Evolutionary conservation across 1,140 invertebrate species (phyloP).

Genomic region (Acyrthosiphon pisum): DNA sequence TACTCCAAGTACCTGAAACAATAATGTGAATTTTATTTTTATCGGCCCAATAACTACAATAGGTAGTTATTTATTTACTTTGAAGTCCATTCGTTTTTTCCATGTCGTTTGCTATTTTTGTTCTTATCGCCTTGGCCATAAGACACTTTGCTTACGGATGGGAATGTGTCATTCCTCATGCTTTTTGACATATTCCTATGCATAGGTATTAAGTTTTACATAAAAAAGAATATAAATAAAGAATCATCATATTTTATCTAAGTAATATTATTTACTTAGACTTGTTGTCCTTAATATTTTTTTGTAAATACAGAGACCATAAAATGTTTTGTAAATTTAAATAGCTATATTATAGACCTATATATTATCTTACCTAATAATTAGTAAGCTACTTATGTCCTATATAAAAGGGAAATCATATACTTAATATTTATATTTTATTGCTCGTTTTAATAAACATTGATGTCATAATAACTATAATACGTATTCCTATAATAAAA

Average conservation of each 20-base stretch:
- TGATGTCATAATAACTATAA: background rate
- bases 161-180: conserved; percentile 35
- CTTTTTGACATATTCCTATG: conserved; percentile 34
- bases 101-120: conserved; percentile 22
- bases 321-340: background rate
- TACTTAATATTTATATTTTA: background rate
- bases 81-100: conserved; percentile 21
- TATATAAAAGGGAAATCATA: background rate
- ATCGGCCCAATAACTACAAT: background rate
- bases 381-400: background rate
- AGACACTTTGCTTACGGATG: conserved; percentile 27
- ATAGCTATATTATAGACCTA: background rate
- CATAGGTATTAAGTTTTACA: background rate
- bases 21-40: background rate
- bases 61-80: conserved; percentile 23
- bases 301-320: background rate
- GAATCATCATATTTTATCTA: background rate
- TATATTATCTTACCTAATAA: background rate
- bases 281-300: background rate
- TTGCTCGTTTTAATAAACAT: background rate
- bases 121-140: conserved; percentile 26
- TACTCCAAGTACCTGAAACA: conserved; percentile 40
- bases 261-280: background rate
- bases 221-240: background rate
- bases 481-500: background rate